Evolutionary conservation across 1,140 invertebrate genomes (phyloP).

Genomic region (Drosophila novamexicana): DNA sequence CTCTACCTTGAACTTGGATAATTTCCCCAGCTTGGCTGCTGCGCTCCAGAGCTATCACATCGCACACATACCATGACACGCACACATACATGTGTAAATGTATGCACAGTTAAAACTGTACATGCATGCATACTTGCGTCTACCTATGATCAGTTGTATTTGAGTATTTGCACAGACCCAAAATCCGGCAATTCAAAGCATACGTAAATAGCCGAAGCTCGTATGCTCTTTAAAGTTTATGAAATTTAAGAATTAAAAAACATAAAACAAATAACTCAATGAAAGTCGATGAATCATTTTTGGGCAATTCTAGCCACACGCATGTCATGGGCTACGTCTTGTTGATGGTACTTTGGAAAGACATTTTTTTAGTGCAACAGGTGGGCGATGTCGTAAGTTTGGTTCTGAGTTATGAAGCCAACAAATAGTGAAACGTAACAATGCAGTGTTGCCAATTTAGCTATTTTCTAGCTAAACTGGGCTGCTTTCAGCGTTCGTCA

Average conservation of each 20-base stretch:
- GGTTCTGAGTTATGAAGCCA: background rate
- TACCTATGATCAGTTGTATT: background rate
- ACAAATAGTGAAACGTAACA: background rate
- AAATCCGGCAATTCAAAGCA: background rate
- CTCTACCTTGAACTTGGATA: slow-evolving; percentile 61
- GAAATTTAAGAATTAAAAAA: no score
- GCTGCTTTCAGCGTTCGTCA: no score
- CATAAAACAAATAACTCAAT: no score
- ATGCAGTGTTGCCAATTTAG: no score
- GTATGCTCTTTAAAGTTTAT: background rate
- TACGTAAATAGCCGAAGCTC: background rate
- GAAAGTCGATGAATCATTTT: no score
- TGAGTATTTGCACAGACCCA: slow-evolving; percentile 40
- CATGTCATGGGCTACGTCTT: background rate
- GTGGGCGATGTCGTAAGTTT: background rate
- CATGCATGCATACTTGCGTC: background rate
- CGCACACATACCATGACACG: background rate
- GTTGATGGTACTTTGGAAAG: background rate
- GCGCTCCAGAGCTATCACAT: background rate
- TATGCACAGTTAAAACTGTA: no score
- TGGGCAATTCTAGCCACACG: no score
- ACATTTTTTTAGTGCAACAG: background rate
- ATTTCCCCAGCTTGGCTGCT: background rate
- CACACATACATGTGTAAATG: background rate
- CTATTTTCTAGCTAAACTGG: no score